These are phyloP conservation scores for Chloroceryle aenea DNA, from an alignment of 2,113 vertebrate genomes.

Conservation along the genomic window DNA sequence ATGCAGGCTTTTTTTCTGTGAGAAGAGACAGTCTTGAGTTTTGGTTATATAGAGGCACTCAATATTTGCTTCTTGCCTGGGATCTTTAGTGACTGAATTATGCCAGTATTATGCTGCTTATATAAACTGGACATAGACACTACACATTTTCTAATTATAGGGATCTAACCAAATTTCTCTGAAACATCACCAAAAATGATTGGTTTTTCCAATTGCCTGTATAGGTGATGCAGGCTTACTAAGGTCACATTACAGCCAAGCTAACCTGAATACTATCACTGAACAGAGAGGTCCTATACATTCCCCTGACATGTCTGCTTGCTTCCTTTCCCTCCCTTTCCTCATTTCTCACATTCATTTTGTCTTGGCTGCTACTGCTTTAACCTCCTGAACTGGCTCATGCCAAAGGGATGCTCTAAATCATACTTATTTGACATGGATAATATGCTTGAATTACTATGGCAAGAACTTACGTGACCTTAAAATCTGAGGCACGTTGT, in stretches of 20 bases:
- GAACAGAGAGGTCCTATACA: not conserved
- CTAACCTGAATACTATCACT: not conserved
- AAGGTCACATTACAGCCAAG: not conserved
- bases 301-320: not conserved
- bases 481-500: not conserved
- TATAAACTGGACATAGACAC: not conserved
- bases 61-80: not conserved
- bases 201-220: not conserved
- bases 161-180: not conserved
- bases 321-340: not conserved
- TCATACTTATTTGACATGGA: not conserved
- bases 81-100: not conserved
- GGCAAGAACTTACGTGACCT: not conserved
- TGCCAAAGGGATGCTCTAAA: not conserved
- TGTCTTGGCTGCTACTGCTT: not conserved
- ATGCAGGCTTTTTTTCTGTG: not conserved
- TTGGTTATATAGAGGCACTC: not conserved
- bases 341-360: not conserved
- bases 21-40: not conserved
- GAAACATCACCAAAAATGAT: not conserved
- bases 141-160: not conserved
- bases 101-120: not conserved
- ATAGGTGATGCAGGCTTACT: not conserved
- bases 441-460: not conserved
- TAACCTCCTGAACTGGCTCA: not conserved